Conservation (phyloP, 2,113 vertebrate genomes). For the Paratilapia polleni region DNA sequence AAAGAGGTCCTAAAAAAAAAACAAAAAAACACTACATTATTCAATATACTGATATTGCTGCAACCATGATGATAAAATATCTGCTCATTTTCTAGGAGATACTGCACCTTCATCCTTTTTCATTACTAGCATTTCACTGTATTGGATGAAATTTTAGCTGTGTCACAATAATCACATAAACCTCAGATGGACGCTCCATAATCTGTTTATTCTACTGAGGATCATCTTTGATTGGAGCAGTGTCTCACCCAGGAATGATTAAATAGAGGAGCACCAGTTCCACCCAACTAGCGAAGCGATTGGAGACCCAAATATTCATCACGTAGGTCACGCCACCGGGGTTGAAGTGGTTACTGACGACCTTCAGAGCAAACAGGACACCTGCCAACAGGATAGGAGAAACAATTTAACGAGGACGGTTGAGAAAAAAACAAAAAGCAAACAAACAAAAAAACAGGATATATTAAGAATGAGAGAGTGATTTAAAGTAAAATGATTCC, state of each 20-base stretch:
- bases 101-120: no score
- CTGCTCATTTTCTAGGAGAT: neutral
- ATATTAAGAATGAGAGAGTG: no score
- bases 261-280: constrained; percentile 92
- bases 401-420: no score
- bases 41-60: no score
- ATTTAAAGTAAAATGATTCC: no score
- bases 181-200: neutral
- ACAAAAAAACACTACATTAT: no score
- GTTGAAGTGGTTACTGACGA: constrained; percentile 89
- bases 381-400: constrained; percentile 83
- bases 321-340: constrained; percentile 84
- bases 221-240: neutral
- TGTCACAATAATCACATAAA: no score
- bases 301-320: constrained; percentile 84
- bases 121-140: no score
- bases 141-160: no score
- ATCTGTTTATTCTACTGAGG: neutral
- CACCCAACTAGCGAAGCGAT: constrained; percentile 90
- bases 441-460: no score
- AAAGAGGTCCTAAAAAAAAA: constrained; percentile 85
- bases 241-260: constrained; percentile 86
- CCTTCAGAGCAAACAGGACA: constrained; percentile 94
- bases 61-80: neutral
- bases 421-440: no score